A percentile compares a stretch with the other conserved stretches of the same genome.
Conservation (phyloP, 2,113 vertebrate genomes). For the Nesospiza acunhae region DNA sequence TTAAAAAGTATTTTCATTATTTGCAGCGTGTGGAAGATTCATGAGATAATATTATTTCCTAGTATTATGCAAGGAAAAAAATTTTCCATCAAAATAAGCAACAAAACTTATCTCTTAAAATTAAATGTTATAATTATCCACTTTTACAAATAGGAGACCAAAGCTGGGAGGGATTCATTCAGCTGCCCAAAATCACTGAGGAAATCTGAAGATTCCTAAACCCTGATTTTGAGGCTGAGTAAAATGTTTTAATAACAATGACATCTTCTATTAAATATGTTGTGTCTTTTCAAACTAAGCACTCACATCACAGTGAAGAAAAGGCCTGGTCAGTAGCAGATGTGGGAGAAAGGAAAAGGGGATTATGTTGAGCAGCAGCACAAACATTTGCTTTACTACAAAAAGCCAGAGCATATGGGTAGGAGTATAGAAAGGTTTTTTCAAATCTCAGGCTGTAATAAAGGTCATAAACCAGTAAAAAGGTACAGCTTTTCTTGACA, state of each 20-base stretch:
- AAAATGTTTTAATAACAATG: not conserved
- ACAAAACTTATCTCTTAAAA: not conserved
- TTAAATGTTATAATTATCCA: not conserved
- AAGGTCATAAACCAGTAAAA: conserved; percentile 15
- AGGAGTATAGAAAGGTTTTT: conserved; percentile 41
- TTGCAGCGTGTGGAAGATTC: not conserved
- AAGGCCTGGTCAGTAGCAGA: conserved; percentile 26
- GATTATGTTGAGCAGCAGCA: conserved; percentile 39
- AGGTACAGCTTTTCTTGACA: not conserved
- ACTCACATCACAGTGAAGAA: not conserved
- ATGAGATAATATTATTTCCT: not conserved
- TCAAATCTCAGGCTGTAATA: conserved; percentile 5
- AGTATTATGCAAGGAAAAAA: not conserved
- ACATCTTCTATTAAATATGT: not conserved
- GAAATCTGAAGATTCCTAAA: not conserved
- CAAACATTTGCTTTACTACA: conserved; percentile 55
- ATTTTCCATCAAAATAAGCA: not conserved
- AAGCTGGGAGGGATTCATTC: not conserved
- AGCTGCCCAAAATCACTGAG: not conserved
- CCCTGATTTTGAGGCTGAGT: not conserved
- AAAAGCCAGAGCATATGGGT: conserved; percentile 16
- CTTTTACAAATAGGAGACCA: not conserved
- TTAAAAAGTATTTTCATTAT: not conserved
- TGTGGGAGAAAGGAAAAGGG: conserved; percentile 47
- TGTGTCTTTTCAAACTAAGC: conserved; percentile 11